Percentiles rank a stretch among this genome's conserved stretches.
Evolutionary conservation across 2,113 vertebrate species (phyloP).

Genomic region (Egretta garzetta): DNA sequence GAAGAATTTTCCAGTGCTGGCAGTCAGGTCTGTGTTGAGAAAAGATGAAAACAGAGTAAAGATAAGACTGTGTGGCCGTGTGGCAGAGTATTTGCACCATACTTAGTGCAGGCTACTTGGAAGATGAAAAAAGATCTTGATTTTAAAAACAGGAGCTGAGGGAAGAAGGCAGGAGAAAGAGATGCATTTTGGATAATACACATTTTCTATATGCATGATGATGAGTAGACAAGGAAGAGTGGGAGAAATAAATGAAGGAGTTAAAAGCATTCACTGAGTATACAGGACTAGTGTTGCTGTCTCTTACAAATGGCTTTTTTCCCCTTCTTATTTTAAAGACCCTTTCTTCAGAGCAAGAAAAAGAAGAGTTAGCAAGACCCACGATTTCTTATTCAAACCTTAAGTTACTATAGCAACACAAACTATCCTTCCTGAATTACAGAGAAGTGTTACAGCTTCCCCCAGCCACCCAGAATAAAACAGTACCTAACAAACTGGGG

Average conservation of each 20-base stretch:
- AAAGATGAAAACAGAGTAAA: background rate
- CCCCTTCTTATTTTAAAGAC: background rate
- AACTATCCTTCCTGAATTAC: background rate
- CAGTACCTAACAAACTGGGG: background rate
- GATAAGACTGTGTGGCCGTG: background rate
- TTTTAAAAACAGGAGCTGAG: background rate
- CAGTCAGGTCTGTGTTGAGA: background rate
- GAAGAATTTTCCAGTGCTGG: background rate
- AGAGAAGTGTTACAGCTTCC: background rate
- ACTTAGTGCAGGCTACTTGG: background rate
- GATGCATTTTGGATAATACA: background rate
- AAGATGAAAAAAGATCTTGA: background rate
- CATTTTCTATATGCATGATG: background rate
- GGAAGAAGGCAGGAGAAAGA: background rate
- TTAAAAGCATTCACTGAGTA: background rate
- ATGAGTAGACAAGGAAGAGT: background rate
- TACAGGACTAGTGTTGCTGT: background rate
- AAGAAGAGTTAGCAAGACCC: background rate
- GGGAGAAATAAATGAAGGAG: background rate
- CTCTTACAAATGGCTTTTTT: background rate
- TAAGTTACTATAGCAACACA: background rate
- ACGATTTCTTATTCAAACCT: background rate
- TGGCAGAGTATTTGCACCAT: background rate
- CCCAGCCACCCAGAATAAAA: background rate
- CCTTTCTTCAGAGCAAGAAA: background rate